These are phyloP conservation scores for Megathymus violae DNA, from an alignment of 1,140 invertebrate genomes.

Conservation along the genomic window DNA sequence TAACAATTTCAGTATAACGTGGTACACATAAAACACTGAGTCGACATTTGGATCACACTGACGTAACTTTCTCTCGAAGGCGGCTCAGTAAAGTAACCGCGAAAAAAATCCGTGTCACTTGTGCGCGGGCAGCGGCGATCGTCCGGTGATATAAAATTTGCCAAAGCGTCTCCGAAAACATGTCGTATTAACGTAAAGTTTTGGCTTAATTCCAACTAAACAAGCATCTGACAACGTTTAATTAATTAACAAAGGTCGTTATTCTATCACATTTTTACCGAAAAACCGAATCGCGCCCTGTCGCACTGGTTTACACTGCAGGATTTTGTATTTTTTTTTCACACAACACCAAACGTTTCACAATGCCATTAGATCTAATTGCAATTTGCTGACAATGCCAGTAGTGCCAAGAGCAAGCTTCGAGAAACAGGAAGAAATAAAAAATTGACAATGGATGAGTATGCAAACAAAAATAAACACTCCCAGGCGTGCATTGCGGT, in stretches of 20 bases:
- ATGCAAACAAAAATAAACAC: constrained; percentile 73
- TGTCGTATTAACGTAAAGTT: constrained; percentile 63
- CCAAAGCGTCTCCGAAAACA: constrained; percentile 59
- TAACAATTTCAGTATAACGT: constrained; percentile 7
- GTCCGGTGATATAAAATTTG: constrained; percentile 60
- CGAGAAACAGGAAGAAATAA: constrained; percentile 67
- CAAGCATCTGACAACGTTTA: constrained; percentile 49
- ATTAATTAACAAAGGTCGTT: constrained; percentile 54
- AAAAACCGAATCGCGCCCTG: not conserved
- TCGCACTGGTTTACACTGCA: constrained; percentile 11
- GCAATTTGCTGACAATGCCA: constrained; percentile 49
- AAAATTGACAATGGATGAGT: constrained; percentile 56
- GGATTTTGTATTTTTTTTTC: constrained; percentile 1
- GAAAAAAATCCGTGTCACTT: constrained; percentile 54
- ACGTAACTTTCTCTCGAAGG: constrained; percentile 46
- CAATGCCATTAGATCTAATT: constrained; percentile 12
- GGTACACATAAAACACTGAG: not conserved
- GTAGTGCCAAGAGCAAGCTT: constrained; percentile 69
- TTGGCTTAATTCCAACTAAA: constrained; percentile 73
- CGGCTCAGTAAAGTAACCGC: constrained; percentile 46
- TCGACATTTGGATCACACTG: constrained; percentile 33
- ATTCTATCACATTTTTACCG: constrained; percentile 9
- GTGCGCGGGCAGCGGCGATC: constrained; percentile 51
- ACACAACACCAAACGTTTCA: constrained; percentile 6
- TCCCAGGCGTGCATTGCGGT: constrained; percentile 59